Evolutionary conservation across 1,140 invertebrate genomes (phyloP).

Genomic region (Zaprionus africanus): DNA sequence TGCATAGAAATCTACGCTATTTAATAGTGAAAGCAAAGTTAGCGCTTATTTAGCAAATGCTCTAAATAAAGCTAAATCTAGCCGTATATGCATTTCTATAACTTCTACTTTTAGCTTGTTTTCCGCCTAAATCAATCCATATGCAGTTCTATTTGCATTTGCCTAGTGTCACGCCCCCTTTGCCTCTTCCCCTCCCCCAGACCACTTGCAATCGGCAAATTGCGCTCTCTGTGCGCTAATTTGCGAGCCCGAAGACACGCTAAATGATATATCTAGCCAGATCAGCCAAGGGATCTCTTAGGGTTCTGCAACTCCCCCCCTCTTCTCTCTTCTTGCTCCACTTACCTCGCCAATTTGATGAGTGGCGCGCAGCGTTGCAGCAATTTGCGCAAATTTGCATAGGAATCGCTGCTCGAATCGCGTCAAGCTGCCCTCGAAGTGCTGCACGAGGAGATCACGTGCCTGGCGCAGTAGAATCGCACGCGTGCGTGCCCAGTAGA

Average conservation of each 20-base stretch:
- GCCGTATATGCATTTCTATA: not conserved
- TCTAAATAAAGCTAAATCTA: not conserved
- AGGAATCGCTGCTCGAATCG: constrained; percentile 88
- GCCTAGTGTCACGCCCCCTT: not conserved
- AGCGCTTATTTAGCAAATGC: not conserved
- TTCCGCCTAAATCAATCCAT: constrained; percentile 9
- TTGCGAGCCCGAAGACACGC: constrained; percentile 40
- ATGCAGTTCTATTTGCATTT: constrained; percentile 32
- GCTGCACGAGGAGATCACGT: constrained; percentile 88
- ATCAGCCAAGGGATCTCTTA: constrained; percentile 11
- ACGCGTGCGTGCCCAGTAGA: constrained; percentile 86
- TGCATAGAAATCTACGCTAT: not conserved
- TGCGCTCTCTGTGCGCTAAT: constrained; percentile 40
- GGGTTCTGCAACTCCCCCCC: not conserved
- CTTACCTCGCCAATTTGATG: constrained; percentile 83
- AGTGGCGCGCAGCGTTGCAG: constrained; percentile 84
- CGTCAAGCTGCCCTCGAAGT: constrained; percentile 87
- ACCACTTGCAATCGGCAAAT: constrained; percentile 25
- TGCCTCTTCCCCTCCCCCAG: not conserved
- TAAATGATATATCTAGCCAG: constrained; percentile 42
- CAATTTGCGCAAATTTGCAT: constrained; percentile 86
- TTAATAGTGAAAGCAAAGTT: not conserved
- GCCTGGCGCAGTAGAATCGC: constrained; percentile 88
- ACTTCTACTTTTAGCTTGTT: not conserved
- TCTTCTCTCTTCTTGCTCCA: constrained; percentile 9